Conservation (phyloP, 2,888 invertebrate genomes). For the Ochropacha duplaris region DNA sequence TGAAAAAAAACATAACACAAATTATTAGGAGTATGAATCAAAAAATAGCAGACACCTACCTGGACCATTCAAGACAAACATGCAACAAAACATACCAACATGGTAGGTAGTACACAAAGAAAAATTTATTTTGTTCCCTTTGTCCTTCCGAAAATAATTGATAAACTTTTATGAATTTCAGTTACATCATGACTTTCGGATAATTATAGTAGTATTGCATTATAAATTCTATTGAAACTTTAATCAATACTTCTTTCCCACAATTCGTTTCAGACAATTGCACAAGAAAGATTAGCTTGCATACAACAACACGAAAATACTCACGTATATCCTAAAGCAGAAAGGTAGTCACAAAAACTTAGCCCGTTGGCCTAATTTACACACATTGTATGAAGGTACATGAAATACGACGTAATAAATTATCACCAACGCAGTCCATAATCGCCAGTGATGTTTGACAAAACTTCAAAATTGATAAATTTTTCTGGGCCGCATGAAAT, state of each 20-base stretch:
- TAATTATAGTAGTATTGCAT: conserved; percentile 21
- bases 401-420: conserved; percentile 68
- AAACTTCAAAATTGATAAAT: conserved; percentile 67
- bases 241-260: conserved; percentile 28
- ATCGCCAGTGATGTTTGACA: conserved; percentile 63
- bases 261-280: not conserved
- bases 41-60: too few species aligned
- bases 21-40: too few species aligned
- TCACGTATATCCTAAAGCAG: conserved; percentile 35
- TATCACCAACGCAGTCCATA: conserved; percentile 57
- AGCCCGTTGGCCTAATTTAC: conserved; percentile 53
- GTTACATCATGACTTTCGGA: conserved; percentile 43
- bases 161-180: not conserved
- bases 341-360: conserved; percentile 38
- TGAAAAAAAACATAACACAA: too few species aligned
- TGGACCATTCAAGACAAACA: too few species aligned
- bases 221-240: conserved; percentile 11
- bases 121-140: not conserved
- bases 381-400: conserved; percentile 48
- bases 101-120: not conserved
- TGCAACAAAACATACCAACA: not conserved
- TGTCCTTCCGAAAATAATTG: not conserved
- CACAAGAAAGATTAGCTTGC: not conserved
- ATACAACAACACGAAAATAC: conserved; percentile 21
- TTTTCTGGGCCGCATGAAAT: conserved; percentile 52